A percentile compares a stretch with the other conserved stretches of the same genome.
These are phyloP conservation scores for Nycticebus coucang DNA, from an alignment of 2,113 vertebrate genomes.

Conservation along the genomic window DNA sequence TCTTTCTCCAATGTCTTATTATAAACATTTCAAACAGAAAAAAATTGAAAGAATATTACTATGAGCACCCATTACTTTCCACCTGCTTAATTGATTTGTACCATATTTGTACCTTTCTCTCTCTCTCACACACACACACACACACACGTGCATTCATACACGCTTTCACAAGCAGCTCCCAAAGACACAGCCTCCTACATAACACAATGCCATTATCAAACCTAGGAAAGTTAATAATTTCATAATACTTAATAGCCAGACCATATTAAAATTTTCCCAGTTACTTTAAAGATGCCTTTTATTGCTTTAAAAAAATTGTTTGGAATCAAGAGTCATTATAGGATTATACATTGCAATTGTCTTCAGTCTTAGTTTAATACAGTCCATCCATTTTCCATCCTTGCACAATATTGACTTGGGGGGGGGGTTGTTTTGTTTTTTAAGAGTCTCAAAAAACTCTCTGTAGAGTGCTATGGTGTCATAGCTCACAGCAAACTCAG, in stretches of 20 bases:
- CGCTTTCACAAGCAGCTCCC: neutral
- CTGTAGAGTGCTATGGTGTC: too few species aligned
- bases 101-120: neutral
- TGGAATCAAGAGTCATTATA: neutral
- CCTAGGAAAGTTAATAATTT: neutral
- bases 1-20: neutral
- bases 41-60: neutral
- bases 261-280: neutral
- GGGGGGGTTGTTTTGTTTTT: too few species aligned
- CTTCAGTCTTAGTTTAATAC: neutral
- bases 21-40: neutral
- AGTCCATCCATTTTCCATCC: neutral
- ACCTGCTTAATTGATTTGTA: neutral
- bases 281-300: neutral
- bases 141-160: neutral
- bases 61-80: neutral
- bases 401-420: too few species aligned
- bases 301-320: neutral
- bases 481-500: too few species aligned
- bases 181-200: neutral
- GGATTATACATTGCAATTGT: neutral
- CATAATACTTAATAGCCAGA: neutral
- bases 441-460: too few species aligned
- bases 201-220: neutral
- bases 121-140: neutral